A percentile compares a stretch with the other conserved stretches of the same genome.
Conservation (phyloP, 1,140 invertebrate species). For the Pseudomyrmex flavicornis region DNA sequence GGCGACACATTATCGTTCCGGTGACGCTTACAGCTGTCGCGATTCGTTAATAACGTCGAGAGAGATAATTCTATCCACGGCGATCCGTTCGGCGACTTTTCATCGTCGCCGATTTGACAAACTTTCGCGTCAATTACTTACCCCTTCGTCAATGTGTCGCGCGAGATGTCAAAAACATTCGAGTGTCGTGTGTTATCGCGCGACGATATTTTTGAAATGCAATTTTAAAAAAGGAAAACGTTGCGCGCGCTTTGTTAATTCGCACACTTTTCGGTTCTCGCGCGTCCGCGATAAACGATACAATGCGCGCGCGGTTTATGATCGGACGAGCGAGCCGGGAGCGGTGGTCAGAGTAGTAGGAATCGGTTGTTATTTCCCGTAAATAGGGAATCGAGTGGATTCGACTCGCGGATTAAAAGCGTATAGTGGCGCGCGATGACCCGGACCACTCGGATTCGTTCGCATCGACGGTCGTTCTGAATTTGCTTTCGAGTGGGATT, state of each 20-base stretch:
- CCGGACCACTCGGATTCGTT: conserved; percentile 21
- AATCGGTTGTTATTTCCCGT: conserved; percentile 55
- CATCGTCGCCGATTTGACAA: conserved; percentile 1
- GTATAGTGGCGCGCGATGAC: conserved; percentile 39
- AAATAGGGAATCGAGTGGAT: conserved; percentile 46
- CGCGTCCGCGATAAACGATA: conserved; percentile 21
- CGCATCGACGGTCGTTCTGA: conserved; percentile 34
- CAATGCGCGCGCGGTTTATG: not conserved
- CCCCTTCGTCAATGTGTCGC: too few species aligned
- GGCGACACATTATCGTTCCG: not conserved
- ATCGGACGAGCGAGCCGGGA: not conserved
- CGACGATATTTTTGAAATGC: conserved; percentile 13
- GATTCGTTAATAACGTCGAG: conserved; percentile 55
- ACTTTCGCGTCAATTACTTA: not conserved
- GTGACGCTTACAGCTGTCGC: conserved; percentile 22
- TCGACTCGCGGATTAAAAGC: conserved; percentile 47
- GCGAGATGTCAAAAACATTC: not conserved
- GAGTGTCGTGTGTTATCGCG: conserved; percentile 16
- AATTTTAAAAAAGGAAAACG: conserved; percentile 21
- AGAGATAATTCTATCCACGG: conserved; percentile 55
- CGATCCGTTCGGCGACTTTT: conserved; percentile 45
- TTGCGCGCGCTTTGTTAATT: not conserved
- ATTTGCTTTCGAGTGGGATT: conserved; percentile 54
- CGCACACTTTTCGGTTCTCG: conserved; percentile 29
- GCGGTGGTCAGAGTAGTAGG: not conserved